A percentile compares a stretch with the other conserved stretches of the same genome.
Evolutionary conservation across 2,797 vertebrate species (phyloP).

Genomic region (Dicrostonyx torquatus): DNA sequence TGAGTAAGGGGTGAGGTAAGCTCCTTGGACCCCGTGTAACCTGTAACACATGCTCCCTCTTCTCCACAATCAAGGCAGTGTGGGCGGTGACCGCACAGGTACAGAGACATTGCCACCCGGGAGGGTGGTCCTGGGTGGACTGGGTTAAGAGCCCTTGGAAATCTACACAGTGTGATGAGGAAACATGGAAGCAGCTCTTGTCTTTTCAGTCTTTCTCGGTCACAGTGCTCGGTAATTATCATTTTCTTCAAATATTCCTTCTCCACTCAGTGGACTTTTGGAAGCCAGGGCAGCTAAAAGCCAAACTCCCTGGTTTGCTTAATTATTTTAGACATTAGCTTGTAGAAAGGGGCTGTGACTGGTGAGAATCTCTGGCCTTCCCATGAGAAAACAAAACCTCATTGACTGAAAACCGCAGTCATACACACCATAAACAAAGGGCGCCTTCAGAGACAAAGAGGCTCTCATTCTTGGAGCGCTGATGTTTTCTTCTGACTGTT

Average conservation of each 20-base stretch:
- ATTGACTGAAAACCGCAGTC: conserved; percentile 41
- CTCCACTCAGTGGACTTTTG: conserved; percentile 33
- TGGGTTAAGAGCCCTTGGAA: conserved; percentile 14
- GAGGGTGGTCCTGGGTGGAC: background rate
- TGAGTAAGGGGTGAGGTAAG: background rate
- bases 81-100: background rate
- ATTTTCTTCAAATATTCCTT: conserved; percentile 22
- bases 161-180: background rate
- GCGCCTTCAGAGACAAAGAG: conserved; percentile 46
- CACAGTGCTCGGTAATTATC: background rate
- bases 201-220: background rate
- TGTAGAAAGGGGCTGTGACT: conserved; percentile 46
- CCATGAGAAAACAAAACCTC: conserved; percentile 50
- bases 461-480: conserved; percentile 16
- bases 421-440: conserved; percentile 45
- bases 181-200: background rate
- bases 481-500: conserved; percentile 36
- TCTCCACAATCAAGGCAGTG: background rate
- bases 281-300: conserved; percentile 46
- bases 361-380: conserved; percentile 49
- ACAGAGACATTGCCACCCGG: background rate
- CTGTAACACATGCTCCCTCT: background rate
- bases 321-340: conserved; percentile 50
- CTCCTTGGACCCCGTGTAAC: background rate
- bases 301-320: conserved; percentile 54